Conservation (phyloP, 2,113 vertebrate species). For the Strigops habroptila region DNA sequence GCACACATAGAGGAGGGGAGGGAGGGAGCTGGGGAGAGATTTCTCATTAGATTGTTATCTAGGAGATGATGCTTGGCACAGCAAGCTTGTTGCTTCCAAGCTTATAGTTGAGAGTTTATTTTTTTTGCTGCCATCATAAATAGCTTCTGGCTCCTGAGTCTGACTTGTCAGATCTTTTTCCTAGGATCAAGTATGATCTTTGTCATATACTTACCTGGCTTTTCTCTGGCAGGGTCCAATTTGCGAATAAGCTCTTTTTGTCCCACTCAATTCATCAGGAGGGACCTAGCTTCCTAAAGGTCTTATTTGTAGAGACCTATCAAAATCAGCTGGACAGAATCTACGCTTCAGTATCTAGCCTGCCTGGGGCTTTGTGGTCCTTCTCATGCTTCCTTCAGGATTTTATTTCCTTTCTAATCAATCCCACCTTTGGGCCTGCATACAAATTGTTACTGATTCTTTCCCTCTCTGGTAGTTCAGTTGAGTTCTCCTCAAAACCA, state of each 20-base stretch:
- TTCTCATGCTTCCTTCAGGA: not conserved
- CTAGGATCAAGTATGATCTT: not conserved
- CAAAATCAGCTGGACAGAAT: not conserved
- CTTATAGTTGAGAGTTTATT: not conserved
- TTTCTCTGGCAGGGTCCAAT: not conserved
- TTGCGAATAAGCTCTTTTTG: not conserved
- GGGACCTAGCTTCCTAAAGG: not conserved
- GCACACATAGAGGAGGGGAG: not conserved
- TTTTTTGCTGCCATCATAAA: not conserved
- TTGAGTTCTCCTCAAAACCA: not conserved
- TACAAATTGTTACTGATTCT: not conserved
- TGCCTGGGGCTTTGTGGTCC: not conserved
- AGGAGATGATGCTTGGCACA: conserved; percentile 14
- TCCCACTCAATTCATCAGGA: not conserved
- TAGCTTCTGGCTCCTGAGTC: not conserved
- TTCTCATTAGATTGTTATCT: conserved; percentile 39
- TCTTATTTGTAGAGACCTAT: not conserved
- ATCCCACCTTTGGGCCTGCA: not conserved
- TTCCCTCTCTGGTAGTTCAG: not conserved
- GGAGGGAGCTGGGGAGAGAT: not conserved
- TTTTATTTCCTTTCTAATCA: not conserved
- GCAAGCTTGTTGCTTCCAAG: conserved; percentile 4
- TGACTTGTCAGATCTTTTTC: not conserved
- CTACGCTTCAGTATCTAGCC: not conserved
- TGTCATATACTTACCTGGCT: not conserved